Conservation (phyloP, 2,888 invertebrate species). For the Nezara viridula region DNA sequence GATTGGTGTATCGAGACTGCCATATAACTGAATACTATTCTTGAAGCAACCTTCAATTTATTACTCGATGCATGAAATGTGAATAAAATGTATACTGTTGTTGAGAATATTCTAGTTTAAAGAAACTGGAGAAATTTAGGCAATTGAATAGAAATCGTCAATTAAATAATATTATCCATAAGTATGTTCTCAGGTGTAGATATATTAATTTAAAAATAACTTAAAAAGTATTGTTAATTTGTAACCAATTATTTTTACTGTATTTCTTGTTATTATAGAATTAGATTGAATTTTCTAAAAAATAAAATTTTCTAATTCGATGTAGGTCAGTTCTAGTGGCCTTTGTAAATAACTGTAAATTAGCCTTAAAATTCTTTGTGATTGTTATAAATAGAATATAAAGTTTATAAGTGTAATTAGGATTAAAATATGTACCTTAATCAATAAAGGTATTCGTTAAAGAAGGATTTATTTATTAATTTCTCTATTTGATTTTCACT, state of each 20-base stretch:
- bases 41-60: not conserved
- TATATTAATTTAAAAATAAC: conserved; percentile 6
- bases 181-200: conserved; percentile 33
- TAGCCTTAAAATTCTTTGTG: conserved; percentile 33
- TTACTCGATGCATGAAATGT: conserved; percentile 14
- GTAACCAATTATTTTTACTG: conserved; percentile 46
- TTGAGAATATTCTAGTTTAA: conserved; percentile 29
- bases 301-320: conserved; percentile 25
- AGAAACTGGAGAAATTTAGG: conserved; percentile 16
- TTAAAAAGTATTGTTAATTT: conserved; percentile 31
- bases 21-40: not conserved
- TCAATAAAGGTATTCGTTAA: conserved; percentile 32
- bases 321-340: conserved; percentile 57
- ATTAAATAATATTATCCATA: conserved; percentile 25
- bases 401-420: conserved; percentile 36
- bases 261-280: conserved; percentile 47
- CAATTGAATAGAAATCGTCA: conserved; percentile 37
- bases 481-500: not conserved
- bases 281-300: conserved; percentile 48
- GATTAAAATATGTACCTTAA: conserved; percentile 19
- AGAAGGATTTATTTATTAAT: not conserved
- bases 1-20: conserved; percentile 12
- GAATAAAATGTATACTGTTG: conserved; percentile 26
- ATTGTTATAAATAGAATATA: conserved; percentile 49
- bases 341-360: conserved; percentile 53